Conservation (phyloP, 2,797 vertebrate genomes). For the Hozukius guyotensis region DNA sequence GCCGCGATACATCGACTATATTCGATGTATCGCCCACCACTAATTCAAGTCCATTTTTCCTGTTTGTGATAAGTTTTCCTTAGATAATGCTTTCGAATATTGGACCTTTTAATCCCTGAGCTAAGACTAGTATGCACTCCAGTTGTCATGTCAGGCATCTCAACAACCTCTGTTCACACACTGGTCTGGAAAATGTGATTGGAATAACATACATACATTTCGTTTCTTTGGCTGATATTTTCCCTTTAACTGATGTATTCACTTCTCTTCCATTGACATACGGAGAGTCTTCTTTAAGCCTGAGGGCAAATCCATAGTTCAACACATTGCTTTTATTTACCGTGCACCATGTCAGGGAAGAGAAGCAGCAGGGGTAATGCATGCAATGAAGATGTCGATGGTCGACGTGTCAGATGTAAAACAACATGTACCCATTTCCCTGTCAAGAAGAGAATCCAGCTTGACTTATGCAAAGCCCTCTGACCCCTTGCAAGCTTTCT, state of each 20-base stretch:
- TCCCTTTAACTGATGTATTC: conserved; percentile 5
- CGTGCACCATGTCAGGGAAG: not conserved
- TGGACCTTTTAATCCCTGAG: not conserved
- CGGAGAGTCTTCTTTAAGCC: conserved; percentile 1
- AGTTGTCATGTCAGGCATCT: not conserved
- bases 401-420: conserved; percentile 55
- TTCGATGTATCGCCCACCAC: too few species aligned
- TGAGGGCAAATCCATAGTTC: conserved; percentile 55
- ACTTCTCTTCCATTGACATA: conserved; percentile 8
- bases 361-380: conserved; percentile 17
- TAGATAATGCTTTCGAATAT: not conserved
- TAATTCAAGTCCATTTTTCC: not conserved
- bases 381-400: conserved; percentile 40
- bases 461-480: conserved; percentile 68
- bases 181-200: not conserved
- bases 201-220: not conserved
- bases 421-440: conserved; percentile 43
- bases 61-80: not conserved
- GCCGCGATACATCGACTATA: too few species aligned
- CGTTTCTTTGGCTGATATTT: not conserved
- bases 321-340: conserved; percentile 50
- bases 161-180: not conserved
- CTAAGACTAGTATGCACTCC: not conserved
- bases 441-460: conserved; percentile 36
- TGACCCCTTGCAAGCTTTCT: conserved; percentile 60